Evolutionary conservation across 2,888 invertebrate genomes (phyloP).

Genomic region (Tortrix viridana): DNA sequence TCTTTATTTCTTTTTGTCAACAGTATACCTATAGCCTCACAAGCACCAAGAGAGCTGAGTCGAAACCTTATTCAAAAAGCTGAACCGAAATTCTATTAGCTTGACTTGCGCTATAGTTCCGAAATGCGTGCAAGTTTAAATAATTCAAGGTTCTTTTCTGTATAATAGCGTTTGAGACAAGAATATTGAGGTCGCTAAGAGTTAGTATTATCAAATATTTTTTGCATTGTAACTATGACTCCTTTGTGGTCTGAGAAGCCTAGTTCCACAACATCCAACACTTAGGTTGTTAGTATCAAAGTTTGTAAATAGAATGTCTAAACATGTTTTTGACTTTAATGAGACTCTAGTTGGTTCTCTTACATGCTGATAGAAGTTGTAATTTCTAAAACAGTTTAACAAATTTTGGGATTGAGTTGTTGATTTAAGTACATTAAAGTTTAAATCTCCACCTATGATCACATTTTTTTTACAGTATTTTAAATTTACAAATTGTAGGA

Average conservation of each 20-base stretch:
- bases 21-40: conserved; percentile 27
- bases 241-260: conserved; percentile 40
- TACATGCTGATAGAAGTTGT: conserved; percentile 38
- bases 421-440: conserved; percentile 26
- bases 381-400: conserved; percentile 30
- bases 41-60: conserved; percentile 29
- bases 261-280: conserved; percentile 20
- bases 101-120: conserved; percentile 17
- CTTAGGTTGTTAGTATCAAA: conserved; percentile 4
- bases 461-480: conserved; percentile 38
- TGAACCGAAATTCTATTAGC: conserved; percentile 19
- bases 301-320: conserved; percentile 41
- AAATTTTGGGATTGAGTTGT: conserved; percentile 2
- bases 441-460: conserved; percentile 37
- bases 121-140: neutral
- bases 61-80: conserved; percentile 20
- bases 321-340: conserved; percentile 26
- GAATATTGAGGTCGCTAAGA: neutral
- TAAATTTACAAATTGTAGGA: conserved; percentile 25
- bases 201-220: neutral
- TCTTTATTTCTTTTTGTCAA: neutral
- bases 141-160: too few relatives aligned
- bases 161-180: neutral
- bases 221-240: neutral
- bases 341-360: conserved; percentile 39